Conservation (phyloP, 2,113 vertebrate genomes). For the Cottus gobio region DNA sequence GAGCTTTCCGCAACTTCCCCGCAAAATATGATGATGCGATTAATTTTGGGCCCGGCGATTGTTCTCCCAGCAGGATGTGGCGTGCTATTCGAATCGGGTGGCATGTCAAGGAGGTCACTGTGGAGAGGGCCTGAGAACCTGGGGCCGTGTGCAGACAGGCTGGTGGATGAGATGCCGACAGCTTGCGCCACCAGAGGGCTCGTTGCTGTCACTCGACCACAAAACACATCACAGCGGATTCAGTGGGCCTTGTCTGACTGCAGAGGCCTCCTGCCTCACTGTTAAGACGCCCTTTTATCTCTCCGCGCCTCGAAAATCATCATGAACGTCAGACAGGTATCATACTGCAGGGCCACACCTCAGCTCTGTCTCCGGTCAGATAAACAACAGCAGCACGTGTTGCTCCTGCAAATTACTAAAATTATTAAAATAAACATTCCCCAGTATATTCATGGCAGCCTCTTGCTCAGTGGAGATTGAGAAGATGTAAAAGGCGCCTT, state of each 20-base stretch:
- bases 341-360: neutral
- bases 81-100: conserved; percentile 17
- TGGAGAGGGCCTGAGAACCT: conserved; percentile 35
- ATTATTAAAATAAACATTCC: neutral
- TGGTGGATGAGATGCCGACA: conserved; percentile 39
- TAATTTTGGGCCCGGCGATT: neutral
- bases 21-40: neutral
- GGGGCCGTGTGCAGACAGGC: conserved; percentile 23
- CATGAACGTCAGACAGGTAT: conserved; percentile 5
- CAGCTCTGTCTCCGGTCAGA: neutral
- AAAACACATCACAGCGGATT: conserved; percentile 58
- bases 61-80: neutral
- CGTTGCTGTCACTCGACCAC: conserved; percentile 50
- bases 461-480: neutral
- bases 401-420: conserved; percentile 3
- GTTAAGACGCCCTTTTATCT: conserved; percentile 20
- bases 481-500: neutral
- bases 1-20: neutral
- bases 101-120: conserved; percentile 56
- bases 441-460: neutral
- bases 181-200: conserved; percentile 24
- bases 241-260: conserved; percentile 41
- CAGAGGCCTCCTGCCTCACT: conserved; percentile 12
- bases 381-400: neutral
- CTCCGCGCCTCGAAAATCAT: conserved; percentile 10